Percentiles rank a stretch among this genome's conserved stretches.
These are phyloP conservation scores for Apamea monoglypha DNA, from an alignment of 2,888 invertebrate species.

Conservation along the genomic window DNA sequence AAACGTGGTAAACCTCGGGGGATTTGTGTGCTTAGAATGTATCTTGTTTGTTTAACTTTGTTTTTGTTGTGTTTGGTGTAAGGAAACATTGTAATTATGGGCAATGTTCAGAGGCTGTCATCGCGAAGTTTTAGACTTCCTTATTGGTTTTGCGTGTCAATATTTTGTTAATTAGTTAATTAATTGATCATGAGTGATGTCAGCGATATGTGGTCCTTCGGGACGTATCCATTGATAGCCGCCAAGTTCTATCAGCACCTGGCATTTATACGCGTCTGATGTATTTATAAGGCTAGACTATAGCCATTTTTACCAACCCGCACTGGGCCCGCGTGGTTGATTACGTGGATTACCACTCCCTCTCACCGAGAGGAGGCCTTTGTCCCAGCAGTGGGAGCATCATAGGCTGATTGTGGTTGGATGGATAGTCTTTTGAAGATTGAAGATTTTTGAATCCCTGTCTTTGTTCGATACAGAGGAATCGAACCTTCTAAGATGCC, in stretches of 20 bases:
- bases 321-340: too few relatives aligned
- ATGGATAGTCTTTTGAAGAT: too few relatives aligned
- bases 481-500: not conserved
- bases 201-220: not conserved
- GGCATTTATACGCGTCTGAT: not conserved
- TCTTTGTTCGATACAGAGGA: not conserved
- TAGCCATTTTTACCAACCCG: not conserved
- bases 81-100: not conserved
- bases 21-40: slow-evolving; percentile 40
- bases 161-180: not conserved
- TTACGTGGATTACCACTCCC: too few relatives aligned
- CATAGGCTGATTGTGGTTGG: too few relatives aligned
- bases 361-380: too few relatives aligned
- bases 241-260: not conserved
- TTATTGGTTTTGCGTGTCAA: not conserved
- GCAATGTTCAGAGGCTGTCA: not conserved
- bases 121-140: not conserved
- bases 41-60: slow-evolving; percentile 12
- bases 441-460: too few relatives aligned
- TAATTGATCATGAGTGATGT: not conserved
- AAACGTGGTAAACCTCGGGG: slow-evolving; percentile 7
- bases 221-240: not conserved
- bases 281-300: not conserved
- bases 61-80: slow-evolving; percentile 16
- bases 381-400: too few relatives aligned